These are phyloP conservation scores for Entelurus aequoreus DNA, from an alignment of 2,113 vertebrate species.

Conservation along the genomic window DNA sequence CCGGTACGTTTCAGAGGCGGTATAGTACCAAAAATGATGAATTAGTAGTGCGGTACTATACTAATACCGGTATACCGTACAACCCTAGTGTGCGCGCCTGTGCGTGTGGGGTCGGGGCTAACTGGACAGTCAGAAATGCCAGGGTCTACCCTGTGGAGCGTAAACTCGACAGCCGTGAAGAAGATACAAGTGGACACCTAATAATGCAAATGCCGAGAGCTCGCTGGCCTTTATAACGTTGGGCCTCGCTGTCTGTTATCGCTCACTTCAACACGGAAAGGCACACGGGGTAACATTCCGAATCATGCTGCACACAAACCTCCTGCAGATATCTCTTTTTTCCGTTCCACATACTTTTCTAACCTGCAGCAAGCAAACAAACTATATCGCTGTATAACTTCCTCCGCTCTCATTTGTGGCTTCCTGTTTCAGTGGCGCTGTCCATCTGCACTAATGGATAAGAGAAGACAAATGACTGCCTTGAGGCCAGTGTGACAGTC, in stretches of 20 bases:
- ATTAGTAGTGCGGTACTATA: too few relatives aligned
- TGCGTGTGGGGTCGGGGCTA: constrained; percentile 1
- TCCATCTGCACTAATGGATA: constrained; percentile 48
- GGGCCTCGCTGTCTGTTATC: constrained; percentile 36
- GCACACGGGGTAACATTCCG: constrained; percentile 1
- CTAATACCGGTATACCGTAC: too few relatives aligned
- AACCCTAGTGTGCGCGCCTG: neutral
- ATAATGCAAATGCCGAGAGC: constrained; percentile 56
- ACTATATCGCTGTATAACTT: constrained; percentile 20
- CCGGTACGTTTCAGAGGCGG: too few relatives aligned
- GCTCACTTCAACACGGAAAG: constrained; percentile 17
- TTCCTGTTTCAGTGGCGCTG: constrained; percentile 20
- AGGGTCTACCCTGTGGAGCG: constrained; percentile 27
- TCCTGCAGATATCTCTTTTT: constrained; percentile 5
- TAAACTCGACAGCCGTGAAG: constrained; percentile 43
- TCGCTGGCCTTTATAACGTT: constrained; percentile 46
- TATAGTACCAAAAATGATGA: too few relatives aligned
- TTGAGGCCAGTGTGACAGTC: constrained; percentile 21
- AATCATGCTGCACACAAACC: constrained; percentile 1
- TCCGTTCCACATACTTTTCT: constrained; percentile 16
- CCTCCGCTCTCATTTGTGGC: constrained; percentile 10
- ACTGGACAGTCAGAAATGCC: constrained; percentile 49
- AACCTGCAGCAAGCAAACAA: constrained; percentile 22
- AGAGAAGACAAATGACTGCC: constrained; percentile 40
- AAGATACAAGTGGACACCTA: constrained; percentile 54